A percentile compares a stretch with the other conserved stretches of the same genome.
These are phyloP conservation scores for Bolinopsis microptera DNA, from an alignment of 37 sponge, comb jelly and placozoan species.

Conservation along the genomic window DNA sequence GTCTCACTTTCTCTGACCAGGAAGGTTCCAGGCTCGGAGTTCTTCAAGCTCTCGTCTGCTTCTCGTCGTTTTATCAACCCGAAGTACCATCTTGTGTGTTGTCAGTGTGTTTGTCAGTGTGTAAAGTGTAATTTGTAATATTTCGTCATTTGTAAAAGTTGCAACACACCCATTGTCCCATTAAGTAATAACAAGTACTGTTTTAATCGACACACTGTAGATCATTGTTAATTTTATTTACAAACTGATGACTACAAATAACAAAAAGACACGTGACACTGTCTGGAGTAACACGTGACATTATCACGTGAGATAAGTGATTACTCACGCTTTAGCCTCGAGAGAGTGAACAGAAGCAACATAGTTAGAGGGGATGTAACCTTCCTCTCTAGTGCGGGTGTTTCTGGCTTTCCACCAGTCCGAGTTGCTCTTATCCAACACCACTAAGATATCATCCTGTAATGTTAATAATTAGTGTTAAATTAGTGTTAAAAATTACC, in stretches of 20 bases:
- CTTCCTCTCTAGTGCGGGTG: slow-evolving; percentile 78
- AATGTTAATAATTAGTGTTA: no score
- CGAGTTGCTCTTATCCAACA: slow-evolving; percentile 87
- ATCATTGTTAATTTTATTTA: no score
- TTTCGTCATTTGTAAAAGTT: no score
- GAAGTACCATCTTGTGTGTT: slow-evolving; percentile 44
- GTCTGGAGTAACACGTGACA: not conserved
- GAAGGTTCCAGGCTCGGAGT: not conserved
- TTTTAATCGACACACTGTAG: not conserved
- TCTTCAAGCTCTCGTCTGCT: not conserved
- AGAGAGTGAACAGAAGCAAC: slow-evolving; percentile 89
- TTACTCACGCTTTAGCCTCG: slow-evolving; percentile 97
- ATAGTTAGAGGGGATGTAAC: slow-evolving; percentile 96
- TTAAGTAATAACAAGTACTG: not conserved
- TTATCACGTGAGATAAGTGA: not conserved
- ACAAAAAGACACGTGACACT: not conserved
- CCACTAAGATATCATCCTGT: slow-evolving; percentile 81
- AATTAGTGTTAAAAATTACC: no score
- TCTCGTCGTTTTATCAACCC: slow-evolving; percentile 13
- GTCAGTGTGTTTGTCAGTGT: not conserved
- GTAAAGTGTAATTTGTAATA: no score
- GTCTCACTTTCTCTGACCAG: slow-evolving; percentile 48
- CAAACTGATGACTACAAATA: no score
- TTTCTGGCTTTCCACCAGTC: slow-evolving; percentile 97
- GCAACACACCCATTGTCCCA: no score